These are phyloP conservation scores for Macrostomum lignano DNA, from an alignment of 1,140 invertebrate genomes.

Conservation along the genomic window DNA sequence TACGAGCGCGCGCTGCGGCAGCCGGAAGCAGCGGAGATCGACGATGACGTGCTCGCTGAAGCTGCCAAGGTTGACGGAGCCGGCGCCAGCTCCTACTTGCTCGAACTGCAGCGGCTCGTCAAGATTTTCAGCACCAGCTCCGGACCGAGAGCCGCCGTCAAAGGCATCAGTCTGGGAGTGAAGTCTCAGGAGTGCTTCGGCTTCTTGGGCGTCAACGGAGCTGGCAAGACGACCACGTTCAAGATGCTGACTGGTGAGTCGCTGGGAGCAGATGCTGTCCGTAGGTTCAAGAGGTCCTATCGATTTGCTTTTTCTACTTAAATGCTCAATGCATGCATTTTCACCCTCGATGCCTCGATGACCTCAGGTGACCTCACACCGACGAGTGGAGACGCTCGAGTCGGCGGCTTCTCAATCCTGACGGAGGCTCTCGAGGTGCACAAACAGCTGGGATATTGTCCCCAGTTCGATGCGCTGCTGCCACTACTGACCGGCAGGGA, in stretches of 20 bases:
- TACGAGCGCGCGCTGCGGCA: too few relatives aligned
- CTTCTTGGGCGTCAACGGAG: slow-evolving; percentile 48
- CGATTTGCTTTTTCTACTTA: too few relatives aligned
- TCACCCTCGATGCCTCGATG: too few relatives aligned
- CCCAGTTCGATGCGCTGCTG: slow-evolving; percentile 44
- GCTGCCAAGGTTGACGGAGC: too few relatives aligned
- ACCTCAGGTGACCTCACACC: slow-evolving; percentile 29
- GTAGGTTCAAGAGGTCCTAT: too few relatives aligned
- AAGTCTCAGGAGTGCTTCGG: slow-evolving; percentile 53
- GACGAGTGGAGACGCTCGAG: slow-evolving; percentile 34
- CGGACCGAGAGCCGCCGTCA: slow-evolving; percentile 31
- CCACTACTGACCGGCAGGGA: slow-evolving; percentile 48
- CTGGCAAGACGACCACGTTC: slow-evolving; percentile 66
- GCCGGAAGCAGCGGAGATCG: too few relatives aligned
- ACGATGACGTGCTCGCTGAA: too few relatives aligned
- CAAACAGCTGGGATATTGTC: slow-evolving; percentile 31
- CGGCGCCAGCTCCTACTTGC: too few relatives aligned
- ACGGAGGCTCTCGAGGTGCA: slow-evolving; percentile 15
- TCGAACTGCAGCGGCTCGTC: slow-evolving; percentile 2
- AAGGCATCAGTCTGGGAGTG: slow-evolving; percentile 40
- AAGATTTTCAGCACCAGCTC: slow-evolving; percentile 7
- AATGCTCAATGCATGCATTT: too few relatives aligned
- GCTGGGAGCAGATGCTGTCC: too few relatives aligned
- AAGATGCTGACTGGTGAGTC: slow-evolving; percentile 47
- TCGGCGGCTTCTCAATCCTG: slow-evolving; percentile 17